These are phyloP conservation scores for human DNA, from an alignment of 2,113 vertebrate species.

Conservation along the genomic window DNA sequence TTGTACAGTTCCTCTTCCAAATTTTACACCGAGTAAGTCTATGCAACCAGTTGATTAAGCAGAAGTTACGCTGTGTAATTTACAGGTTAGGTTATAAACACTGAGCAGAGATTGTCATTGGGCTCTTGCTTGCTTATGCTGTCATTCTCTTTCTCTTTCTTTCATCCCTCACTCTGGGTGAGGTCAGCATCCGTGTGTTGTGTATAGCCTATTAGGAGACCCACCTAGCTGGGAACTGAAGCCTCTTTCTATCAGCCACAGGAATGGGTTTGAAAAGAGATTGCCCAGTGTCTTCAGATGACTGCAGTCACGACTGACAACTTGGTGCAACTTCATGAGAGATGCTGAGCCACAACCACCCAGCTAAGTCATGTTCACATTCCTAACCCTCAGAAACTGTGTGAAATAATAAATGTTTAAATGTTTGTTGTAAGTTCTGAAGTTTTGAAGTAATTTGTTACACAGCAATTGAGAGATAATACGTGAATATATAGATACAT, in stretches of 20 bases:
- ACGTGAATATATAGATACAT: neutral
- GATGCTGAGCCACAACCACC: neutral
- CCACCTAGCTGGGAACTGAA: neutral
- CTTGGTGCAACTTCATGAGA: neutral
- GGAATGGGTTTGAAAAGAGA: neutral
- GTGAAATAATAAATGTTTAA: neutral
- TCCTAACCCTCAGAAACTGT: neutral
- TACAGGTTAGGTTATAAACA: no score
- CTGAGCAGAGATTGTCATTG: neutral
- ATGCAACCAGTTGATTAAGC: neutral
- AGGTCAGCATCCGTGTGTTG: neutral
- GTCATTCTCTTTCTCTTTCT: neutral
- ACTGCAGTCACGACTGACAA: neutral
- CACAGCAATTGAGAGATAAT: neutral
- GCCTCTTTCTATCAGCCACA: neutral
- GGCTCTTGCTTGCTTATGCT: neutral
- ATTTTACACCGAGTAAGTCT: neutral
- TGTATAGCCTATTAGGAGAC: neutral
- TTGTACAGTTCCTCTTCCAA: neutral
- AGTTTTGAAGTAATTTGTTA: neutral
- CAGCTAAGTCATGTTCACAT: neutral
- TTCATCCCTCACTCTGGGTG: neutral
- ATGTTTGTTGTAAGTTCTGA: neutral
- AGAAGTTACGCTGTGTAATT: no score
- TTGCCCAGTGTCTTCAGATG: neutral